Evolutionary conservation across 2,888 invertebrate species (phyloP).

Genomic region (Schizotus pectinicornis): DNA sequence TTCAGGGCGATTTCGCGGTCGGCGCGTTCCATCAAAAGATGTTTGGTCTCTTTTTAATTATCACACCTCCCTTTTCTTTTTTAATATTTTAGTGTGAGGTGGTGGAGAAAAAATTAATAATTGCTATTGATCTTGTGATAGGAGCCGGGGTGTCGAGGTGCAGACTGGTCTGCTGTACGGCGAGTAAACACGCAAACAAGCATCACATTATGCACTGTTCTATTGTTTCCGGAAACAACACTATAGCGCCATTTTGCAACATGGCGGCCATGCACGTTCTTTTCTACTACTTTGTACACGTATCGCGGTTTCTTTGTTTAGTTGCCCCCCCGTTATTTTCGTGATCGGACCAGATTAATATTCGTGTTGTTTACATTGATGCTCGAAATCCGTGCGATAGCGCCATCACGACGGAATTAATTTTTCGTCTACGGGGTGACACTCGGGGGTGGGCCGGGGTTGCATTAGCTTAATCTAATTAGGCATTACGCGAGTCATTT

Average conservation of each 20-base stretch:
- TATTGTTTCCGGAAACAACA: slow-evolving; percentile 46
- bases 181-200: slow-evolving; percentile 42
- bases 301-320: slow-evolving; percentile 13
- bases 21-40: neutral
- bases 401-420: too few relatives aligned
- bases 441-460: slow-evolving; percentile 5
- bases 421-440: too few relatives aligned
- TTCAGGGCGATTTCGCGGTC: neutral
- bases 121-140: slow-evolving; percentile 7
- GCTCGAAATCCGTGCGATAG: too few relatives aligned
- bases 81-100: neutral
- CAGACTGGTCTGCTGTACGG: slow-evolving; percentile 38
- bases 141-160: slow-evolving; percentile 1
- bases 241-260: slow-evolving; percentile 46
- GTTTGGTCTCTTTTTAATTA: neutral
- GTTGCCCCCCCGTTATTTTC: slow-evolving; percentile 16
- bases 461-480: slow-evolving; percentile 28
- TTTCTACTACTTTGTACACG: slow-evolving; percentile 25
- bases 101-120: neutral
- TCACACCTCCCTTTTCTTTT: neutral
- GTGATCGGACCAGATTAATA: slow-evolving; percentile 38
- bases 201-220: slow-evolving; percentile 44
- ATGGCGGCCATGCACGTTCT: slow-evolving; percentile 42
- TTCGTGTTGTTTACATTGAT: slow-evolving; percentile 13
- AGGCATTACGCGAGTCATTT: slow-evolving; percentile 25